Base-by-base conservation (phyloP, 2,113 vertebrate species). In the Callithrix jacchus region DNA sequence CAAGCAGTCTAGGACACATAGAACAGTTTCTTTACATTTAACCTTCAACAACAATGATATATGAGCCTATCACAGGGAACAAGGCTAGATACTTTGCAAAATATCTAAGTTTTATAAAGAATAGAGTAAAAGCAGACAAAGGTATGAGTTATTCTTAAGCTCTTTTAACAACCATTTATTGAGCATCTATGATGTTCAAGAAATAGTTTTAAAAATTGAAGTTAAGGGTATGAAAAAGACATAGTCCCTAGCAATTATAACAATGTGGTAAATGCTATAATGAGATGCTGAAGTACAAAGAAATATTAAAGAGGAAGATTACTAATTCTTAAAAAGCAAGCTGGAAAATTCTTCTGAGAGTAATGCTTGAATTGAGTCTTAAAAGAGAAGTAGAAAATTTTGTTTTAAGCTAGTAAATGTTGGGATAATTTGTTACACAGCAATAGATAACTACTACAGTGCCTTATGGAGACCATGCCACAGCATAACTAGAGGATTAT, bases 61-160 rank as follows among this genome's bases (percentile, higher is more conserved):
- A 37, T 6, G 5, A 56, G 7, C 4, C 13, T 58, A 70, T 35
- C 52, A 30, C 0, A 81, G 66, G 27, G 37, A 37, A 84, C 18
- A 71, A 87, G 47, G 25, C 25, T 81, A 86, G 35, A 30, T 40
- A 54, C 4, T 64, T 94, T 30, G 45, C 20, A 90, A 61, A 76
- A 79, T 5, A 87, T 3, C 12, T 47, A 76, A 35, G 5, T 76
- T 91, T 95, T 92, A 71, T 87, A 86, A 92, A 89, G 90, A 84
- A 73, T 6, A 94, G 3, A 84, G 77, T 40, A 20, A 89, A 96
- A 80, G 49, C 20, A 70, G 17, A 71, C 21, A 93, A 97, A 89
- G 6, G 45, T 49, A 89, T 10, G 49, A 94, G 25, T 37, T 85
- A 90, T 68, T 45, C 76, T 90, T 68, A 80, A 93, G 49, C 17